Evolutionary conservation across 2,888 invertebrate species (phyloP), one percentile per base, ranked within the genome.

Genomic region (Hecatera dysodea): DNA sequence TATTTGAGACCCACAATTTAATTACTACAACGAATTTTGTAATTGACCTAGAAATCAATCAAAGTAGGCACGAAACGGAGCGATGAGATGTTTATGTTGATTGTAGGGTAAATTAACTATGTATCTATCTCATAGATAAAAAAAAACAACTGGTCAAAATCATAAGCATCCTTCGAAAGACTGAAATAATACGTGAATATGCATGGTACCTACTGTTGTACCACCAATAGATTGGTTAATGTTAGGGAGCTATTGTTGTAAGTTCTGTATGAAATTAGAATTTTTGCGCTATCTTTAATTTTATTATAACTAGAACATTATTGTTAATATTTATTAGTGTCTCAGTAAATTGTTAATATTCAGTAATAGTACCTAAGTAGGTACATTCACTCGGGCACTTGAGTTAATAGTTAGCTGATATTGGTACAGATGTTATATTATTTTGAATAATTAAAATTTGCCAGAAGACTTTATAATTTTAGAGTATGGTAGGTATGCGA

Each of bases 391-490:
- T 12, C 12, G 36, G n/a, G 8, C 17, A 15, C 3, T 50, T 42
- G 29, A 33, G 17, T 52, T 52, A 1, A 52, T 24, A 42, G 24
- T 42, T 22, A 22, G 9, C 6, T 22, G n/a, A 22, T 17, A n/a
- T 55, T 29, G 7, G 27, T 44, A 22, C 22, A 8, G 22, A 22
- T 44, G 12, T 17, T 56, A 17, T 12, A 60, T 15, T 33, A 67
- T 24, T 44, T 44, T 44, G 12, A 42, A 52, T 42, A n/a, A 42
- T 52, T 50, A 22, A 33, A 65, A 67, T 24, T 64, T 42, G 5
- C 19, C 9, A 11, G 11, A 6, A 22, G 12, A 61, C 39, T n/a
- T 19, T 29, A n/a, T 33, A 36, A 12, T 27, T 36, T 17, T 48
- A 7, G n/a, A 19, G 6, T 24, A 33, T 42, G 52, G 8, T 36